Percentiles rank a stretch among this genome's conserved stretches.
Conservation (phyloP, 2,113 vertebrate genomes). For the Archocentrus centrarchus region DNA sequence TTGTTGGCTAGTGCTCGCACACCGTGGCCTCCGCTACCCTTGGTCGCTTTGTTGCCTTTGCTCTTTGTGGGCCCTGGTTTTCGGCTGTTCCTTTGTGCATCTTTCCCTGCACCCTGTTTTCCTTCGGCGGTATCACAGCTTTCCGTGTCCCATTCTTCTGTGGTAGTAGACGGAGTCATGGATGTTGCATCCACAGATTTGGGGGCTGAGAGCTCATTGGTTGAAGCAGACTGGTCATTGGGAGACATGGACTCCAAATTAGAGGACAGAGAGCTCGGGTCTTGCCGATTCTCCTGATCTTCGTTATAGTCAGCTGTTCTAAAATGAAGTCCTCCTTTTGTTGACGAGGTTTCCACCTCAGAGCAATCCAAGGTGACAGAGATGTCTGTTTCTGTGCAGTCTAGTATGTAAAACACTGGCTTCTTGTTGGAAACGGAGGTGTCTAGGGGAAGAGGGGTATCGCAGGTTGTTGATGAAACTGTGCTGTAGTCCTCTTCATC, state of each 20-base stretch:
- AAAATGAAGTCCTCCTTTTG: constrained; percentile 63
- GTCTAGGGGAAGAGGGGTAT: constrained; percentile 80
- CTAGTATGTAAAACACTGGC: constrained; percentile 72
- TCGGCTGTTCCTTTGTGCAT: constrained; percentile 25
- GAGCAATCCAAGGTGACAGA: constrained; percentile 90
- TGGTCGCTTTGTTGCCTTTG: constrained; percentile 69
- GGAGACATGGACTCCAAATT: constrained; percentile 72
- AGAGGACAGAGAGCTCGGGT: constrained; percentile 77
- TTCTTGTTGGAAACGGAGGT: constrained; percentile 82
- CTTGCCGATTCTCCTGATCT: constrained; percentile 47
- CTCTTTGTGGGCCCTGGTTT: constrained; percentile 72
- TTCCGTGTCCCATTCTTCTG: constrained; percentile 78
- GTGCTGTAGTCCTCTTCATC: constrained; percentile 71
- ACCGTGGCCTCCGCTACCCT: constrained; percentile 62
- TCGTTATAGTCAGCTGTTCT: constrained; percentile 41
- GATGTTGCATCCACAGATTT: constrained; percentile 57
- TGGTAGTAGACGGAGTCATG: constrained; percentile 41
- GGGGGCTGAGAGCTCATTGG: constrained; percentile 58
- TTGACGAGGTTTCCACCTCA: constrained; percentile 80
- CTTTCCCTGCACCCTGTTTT: constrained; percentile 48
- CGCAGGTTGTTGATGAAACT: constrained; percentile 80
- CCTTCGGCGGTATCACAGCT: constrained; percentile 73
- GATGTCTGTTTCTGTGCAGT: constrained; percentile 90
- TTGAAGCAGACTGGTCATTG: constrained; percentile 65
- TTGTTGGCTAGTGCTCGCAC: constrained; percentile 84